Percentiles rank a stretch among this genome's conserved stretches.
Conservation (phyloP, 2,113 vertebrate genomes). For the Pithys albifrons region DNA sequence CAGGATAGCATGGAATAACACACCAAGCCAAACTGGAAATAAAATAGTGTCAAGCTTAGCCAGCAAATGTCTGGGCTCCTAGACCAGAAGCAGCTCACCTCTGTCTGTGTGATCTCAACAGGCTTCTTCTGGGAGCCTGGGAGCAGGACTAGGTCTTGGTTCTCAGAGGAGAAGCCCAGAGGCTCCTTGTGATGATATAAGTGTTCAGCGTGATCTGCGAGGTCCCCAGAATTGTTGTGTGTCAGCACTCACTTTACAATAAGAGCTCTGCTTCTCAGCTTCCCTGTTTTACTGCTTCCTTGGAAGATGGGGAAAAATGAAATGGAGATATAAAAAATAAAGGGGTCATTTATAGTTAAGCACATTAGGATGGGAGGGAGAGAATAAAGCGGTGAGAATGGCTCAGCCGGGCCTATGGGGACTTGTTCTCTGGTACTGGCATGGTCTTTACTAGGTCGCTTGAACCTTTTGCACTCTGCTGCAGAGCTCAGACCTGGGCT, state of each 20-base stretch:
- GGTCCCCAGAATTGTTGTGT: not conserved
- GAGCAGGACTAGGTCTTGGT: not conserved
- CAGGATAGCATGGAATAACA: not conserved
- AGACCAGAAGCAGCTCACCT: not conserved
- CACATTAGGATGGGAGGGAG: not conserved
- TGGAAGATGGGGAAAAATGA: conserved; percentile 30
- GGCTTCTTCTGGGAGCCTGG: not conserved
- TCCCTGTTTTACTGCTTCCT: not conserved
- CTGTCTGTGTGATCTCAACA: not conserved
- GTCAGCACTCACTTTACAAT: not conserved
- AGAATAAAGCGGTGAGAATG: conserved; percentile 3
- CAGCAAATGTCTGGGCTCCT: not conserved
- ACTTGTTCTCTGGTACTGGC: conserved; percentile 26
- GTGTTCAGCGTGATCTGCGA: not conserved
- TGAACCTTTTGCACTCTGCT: conserved; percentile 32
- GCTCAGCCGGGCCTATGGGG: not conserved
- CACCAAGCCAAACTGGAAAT: not conserved
- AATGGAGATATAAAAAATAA: conserved; percentile 48
- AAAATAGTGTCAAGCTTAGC: not conserved
- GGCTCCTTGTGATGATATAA: not conserved
- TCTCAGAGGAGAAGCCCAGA: not conserved
- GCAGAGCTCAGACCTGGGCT: not conserved
- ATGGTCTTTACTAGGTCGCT: conserved; percentile 1
- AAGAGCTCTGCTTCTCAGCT: not conserved
- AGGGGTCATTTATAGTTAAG: conserved; percentile 58